Evolutionary conservation across 2,888 invertebrate species (phyloP).

Genomic region (Scaptomyza flava): DNA sequence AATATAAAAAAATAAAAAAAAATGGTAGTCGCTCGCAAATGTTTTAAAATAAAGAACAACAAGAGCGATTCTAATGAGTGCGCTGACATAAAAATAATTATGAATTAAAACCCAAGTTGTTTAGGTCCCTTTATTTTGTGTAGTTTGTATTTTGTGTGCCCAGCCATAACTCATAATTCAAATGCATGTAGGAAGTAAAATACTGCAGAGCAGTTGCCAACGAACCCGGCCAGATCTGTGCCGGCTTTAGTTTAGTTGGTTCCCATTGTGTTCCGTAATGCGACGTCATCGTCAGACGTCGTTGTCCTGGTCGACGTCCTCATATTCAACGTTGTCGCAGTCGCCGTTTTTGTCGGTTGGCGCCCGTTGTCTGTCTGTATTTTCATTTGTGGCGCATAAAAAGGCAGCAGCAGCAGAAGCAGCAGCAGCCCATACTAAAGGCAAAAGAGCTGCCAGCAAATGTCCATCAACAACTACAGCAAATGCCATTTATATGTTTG

Average conservation of each 20-base stretch:
- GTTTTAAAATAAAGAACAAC: conserved; percentile 23
- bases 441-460: conserved; percentile 76
- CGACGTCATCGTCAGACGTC: conserved; percentile 75
- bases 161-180: conserved; percentile 66
- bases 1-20: conserved; percentile 19
- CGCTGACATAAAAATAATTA: conserved; percentile 78
- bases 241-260: conserved; percentile 66
- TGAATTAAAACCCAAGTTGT: conserved; percentile 73
- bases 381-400: conserved; percentile 77
- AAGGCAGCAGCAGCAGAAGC: conserved; percentile 50
- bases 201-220: conserved; percentile 66
- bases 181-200: conserved; percentile 69
- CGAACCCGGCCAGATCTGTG: conserved; percentile 66
- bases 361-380: conserved; percentile 80
- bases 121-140: conserved; percentile 42
- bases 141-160: conserved; percentile 16
- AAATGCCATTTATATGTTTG: conserved; percentile 45
- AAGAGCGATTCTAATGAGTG: conserved; percentile 65
- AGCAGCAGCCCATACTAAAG: conserved; percentile 41
- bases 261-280: conserved; percentile 72
- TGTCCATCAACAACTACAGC: conserved; percentile 74
- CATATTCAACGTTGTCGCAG: conserved; percentile 16
- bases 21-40: conserved; percentile 32
- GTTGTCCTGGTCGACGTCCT: conserved; percentile 54
- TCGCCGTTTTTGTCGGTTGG: conserved; percentile 51